Conservation (phyloP, 2,888 invertebrate genomes). For the Penaeus monodon region DNA sequence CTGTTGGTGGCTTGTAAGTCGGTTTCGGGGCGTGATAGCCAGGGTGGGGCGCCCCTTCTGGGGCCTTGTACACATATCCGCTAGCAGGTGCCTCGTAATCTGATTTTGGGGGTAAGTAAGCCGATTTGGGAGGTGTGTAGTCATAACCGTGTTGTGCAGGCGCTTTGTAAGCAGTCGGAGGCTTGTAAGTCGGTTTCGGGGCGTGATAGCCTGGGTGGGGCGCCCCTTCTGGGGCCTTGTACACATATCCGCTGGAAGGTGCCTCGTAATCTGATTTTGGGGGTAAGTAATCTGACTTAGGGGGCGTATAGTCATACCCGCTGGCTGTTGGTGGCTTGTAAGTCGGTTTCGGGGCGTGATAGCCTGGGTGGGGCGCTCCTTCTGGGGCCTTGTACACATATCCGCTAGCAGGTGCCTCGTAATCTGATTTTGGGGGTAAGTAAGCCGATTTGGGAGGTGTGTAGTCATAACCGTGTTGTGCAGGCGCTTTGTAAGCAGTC, state of each 20-base stretch:
- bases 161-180: not conserved
- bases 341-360: not conserved
- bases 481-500: not conserved
- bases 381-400: not conserved
- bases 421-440: not conserved
- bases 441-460: not conserved
- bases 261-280: too few species aligned
- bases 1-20: constrained; percentile 24
- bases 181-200: constrained; percentile 7
- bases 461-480: not conserved
- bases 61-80: too few species aligned
- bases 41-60: not conserved
- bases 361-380: too few species aligned
- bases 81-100: not conserved
- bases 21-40: constrained; percentile 26
- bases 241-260: too few species aligned
- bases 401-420: not conserved
- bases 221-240: not conserved
- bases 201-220: constrained; percentile 3
- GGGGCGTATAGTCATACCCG: not conserved
- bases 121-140: not conserved
- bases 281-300: not conserved
- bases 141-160: not conserved
- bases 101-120: not conserved
- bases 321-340: constrained; percentile 14